phyloP scores from a whole-genome alignment of 2,888 invertebrate species.

The Acleris holmiana region DNA sequence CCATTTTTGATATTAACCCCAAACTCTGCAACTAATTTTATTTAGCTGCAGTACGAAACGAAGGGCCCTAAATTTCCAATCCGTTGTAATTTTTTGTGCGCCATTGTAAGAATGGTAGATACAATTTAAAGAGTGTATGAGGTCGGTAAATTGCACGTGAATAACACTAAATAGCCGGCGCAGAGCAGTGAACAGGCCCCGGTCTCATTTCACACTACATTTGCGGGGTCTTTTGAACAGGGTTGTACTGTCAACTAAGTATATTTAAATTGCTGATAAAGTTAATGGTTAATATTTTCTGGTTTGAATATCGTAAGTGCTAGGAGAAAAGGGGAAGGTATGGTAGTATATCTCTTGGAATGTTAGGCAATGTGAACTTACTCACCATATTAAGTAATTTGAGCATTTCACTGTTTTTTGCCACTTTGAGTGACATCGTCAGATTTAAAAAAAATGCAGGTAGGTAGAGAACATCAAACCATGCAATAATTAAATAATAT shows the following conservation, averaged over 20 bases:
- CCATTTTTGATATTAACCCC: neutral
- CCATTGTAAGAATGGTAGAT: neutral
- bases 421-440: no score
- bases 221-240: conserved; percentile 12
- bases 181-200: conserved; percentile 7
- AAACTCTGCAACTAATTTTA: neutral
- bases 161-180: conserved; percentile 21
- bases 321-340: no score
- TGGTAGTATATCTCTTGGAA: no score
- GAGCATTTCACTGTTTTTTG: no score
- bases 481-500: no score
- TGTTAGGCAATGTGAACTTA: no score
- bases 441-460: no score
- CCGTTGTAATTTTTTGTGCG: conserved; percentile 10
- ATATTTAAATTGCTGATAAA: no score
- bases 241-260: conserved; percentile 1
- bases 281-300: no score
- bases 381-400: no score
- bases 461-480: no score
- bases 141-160: conserved; percentile 30
- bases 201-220: conserved; percentile 37
- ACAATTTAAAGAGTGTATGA: conserved; percentile 11
- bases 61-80: neutral
- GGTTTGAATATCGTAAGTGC: no score
- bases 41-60: neutral